phyloP scores from a whole-genome alignment of 2,113 vertebrate species.

The Poicephalus meyeri region DNA sequence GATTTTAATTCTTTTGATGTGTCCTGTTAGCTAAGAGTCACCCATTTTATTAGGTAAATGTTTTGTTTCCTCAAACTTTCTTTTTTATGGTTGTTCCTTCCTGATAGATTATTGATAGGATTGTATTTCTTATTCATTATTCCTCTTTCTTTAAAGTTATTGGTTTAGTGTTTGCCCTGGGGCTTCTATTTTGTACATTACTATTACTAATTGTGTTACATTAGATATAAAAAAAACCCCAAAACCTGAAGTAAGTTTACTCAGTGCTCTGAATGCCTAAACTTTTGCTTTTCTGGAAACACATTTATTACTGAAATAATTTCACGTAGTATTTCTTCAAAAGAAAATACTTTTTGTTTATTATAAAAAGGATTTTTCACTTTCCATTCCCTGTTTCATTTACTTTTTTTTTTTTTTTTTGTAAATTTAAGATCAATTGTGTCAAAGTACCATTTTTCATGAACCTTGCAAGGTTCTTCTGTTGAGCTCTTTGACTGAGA shows the following conservation, averaged over 20 bases:
- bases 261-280: neutral
- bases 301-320: neutral
- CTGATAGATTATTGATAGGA: neutral
- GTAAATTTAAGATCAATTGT: neutral
- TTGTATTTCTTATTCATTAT: neutral
- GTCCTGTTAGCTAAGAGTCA: neutral
- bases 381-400: neutral
- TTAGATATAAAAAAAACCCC: rapidly evolving
- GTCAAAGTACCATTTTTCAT: neutral
- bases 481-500: neutral
- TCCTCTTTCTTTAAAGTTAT: neutral
- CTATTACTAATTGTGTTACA: neutral
- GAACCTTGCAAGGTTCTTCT: neutral
- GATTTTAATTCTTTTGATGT: neutral
- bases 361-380: neutral
- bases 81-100: neutral
- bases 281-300: neutral
- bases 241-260: neutral
- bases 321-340: neutral
- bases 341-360: neutral
- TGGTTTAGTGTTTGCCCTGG: neutral
- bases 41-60: neutral
- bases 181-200: neutral
- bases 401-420: no score
- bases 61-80: neutral